Evolutionary conservation across 1,140 invertebrate species (phyloP), one percentile per base, ranked within the genome.

Genomic region (Sarcophaga peregrina): DNA sequence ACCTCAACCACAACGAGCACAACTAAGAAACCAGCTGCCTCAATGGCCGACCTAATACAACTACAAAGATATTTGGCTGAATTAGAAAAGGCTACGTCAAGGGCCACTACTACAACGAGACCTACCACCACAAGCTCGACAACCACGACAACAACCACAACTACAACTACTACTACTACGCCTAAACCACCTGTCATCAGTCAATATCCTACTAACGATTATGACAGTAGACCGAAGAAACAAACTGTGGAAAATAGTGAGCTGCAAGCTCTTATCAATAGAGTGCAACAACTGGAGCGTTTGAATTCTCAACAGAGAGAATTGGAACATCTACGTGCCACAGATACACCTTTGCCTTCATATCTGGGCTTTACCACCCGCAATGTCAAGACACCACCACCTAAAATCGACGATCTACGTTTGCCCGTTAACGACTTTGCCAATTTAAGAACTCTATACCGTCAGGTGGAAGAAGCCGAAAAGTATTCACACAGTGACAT

Each of bases 271-370:
- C 45, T 89, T 8, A 88, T 89, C 11, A 89, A 87, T 10, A 83
- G 88, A 5, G 88, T 89, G 3, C 88, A 89, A 84, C 88, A 89
- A 81, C 72, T 89, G 83, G 88, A 89, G 81, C 86, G 85, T 8
- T 84, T 89, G 10, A 85, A 82, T 20, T 20, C 4, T 9, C 83
- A 74, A 54, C 80, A 46, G 45, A 25, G 48, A 76, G 74, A 46
- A 13, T 45, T 47, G 73, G 76, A 9, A n/a, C 17, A 20, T 52
- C 68, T 54, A 5, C n/a, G 3, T 8, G 37, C 73, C 52, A 80
- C 84, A n/a, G 84, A 83, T 20, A 73, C 80, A 10, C 84, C 85
- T 6, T 73, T 88, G 10, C 25, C 75, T 4, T 87, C 88, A 3
- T 84, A 83, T 6, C 84, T 87, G 1, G 86, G 85, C 13, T 89